Evolutionary conservation across 2,888 invertebrate genomes (phyloP).

Genomic region (Drosophila fungiperda): DNA sequence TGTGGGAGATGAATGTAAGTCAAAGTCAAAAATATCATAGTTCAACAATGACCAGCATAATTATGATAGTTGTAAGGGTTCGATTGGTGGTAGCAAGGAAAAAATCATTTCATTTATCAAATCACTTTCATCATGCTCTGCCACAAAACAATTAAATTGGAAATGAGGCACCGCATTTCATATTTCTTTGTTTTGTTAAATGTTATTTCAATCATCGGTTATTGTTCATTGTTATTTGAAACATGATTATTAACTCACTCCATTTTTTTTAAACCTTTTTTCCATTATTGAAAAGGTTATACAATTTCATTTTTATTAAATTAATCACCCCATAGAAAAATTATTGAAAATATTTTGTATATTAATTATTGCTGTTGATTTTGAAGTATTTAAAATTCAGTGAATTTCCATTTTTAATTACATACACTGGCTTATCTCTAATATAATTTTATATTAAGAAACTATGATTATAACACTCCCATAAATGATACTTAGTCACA

Average conservation of each 20-base stretch:
- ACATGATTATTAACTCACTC: conserved; percentile 6
- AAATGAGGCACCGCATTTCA: conserved; percentile 27
- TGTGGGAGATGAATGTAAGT: conserved; percentile 66
- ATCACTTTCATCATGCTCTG: conserved; percentile 32
- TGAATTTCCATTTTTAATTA: not conserved
- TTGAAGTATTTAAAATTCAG: not conserved
- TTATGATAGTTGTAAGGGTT: conserved; percentile 30
- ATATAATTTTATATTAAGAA: not conserved
- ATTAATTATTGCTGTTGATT: not conserved
- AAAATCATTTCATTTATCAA: conserved; percentile 59
- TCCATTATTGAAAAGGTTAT: not conserved
- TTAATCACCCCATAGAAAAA: not conserved
- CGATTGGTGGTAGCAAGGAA: conserved; percentile 6
- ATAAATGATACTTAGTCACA: conserved; percentile 27
- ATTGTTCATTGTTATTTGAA: conserved; percentile 2
- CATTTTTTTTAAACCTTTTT: not conserved
- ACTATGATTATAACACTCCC: conserved; percentile 2
- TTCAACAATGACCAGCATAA: conserved; percentile 21
- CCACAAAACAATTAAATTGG: conserved; percentile 22
- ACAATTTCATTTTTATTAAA: not conserved
- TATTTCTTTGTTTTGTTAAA: conserved; percentile 15
- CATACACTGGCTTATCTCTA: not conserved
- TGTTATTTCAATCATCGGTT: conserved; percentile 24
- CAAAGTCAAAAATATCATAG: conserved; percentile 39
- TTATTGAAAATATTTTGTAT: not conserved